Evolutionary conservation across 2,113 vertebrate genomes (phyloP).

Genomic region (Oryctolagus cuniculus): mOryCun1.1 NC_091441.1:84741001-84741500

Average conservation of each 20-base stretch:
- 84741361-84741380: not conserved
- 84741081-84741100: conserved; percentile 17
- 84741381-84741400: not conserved
- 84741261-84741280: not conserved
- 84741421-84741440: not conserved
- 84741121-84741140: not conserved
- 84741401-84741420: not conserved
- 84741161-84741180: not conserved
- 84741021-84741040: not conserved
- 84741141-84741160: not conserved
- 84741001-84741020: not conserved
- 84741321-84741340: not conserved
- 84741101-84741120: not conserved
- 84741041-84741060: not conserved
- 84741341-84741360: not conserved
- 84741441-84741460: not conserved
- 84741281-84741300: not conserved
- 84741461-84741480: conserved; percentile 27
- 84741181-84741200: not conserved
- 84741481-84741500: conserved; percentile 14
- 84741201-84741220: not conserved
- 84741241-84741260: not conserved
- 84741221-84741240: conserved; percentile 35
- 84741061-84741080: not conserved
- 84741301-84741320: not conserved